Conservation (phyloP, 2,888 invertebrate genomes). For the Dynastes hyllus region DNA sequence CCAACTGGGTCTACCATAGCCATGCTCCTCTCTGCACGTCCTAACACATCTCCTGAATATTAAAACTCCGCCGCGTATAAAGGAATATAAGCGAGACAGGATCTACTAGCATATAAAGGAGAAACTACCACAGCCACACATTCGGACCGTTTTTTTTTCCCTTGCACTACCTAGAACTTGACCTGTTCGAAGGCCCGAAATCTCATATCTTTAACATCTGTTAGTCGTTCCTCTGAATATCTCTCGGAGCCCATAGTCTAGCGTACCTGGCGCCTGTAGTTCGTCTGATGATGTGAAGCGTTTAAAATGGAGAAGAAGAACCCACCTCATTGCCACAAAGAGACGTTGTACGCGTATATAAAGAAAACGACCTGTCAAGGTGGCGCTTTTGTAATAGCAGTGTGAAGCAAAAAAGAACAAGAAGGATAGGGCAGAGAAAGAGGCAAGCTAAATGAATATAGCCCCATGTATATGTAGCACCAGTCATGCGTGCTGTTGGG, state of each 20-base stretch:
- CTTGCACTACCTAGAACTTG: conserved; percentile 37
- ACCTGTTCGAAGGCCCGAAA: conserved; percentile 30
- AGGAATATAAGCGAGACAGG: not conserved
- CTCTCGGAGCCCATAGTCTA: conserved; percentile 48
- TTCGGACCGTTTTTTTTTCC: not conserved
- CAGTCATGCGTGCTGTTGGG: no score
- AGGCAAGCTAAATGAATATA: no score
- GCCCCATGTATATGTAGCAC: no score
- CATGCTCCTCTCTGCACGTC: not conserved
- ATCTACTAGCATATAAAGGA: conserved; percentile 16
- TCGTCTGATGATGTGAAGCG: conserved; percentile 44
- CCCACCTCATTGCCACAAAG: conserved; percentile 21
- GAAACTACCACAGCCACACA: no score
- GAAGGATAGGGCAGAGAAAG: not conserved
- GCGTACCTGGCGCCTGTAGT: conserved; percentile 53
- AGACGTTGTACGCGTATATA: conserved; percentile 20
- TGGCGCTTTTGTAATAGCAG: conserved; percentile 37
- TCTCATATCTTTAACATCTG: conserved; percentile 56
- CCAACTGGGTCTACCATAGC: not conserved
- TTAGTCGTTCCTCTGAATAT: conserved; percentile 55
- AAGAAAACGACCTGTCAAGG: conserved; percentile 48
- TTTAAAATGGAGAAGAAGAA: conserved; percentile 27
- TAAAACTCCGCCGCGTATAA: conserved; percentile 20
- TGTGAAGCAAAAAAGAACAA: conserved; percentile 30
- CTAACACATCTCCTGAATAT: conserved; percentile 37